A percentile compares a stretch with the other conserved stretches of the same genome.
These are phyloP conservation scores for Hydrolagus colliei DNA, from an alignment of 2,797 vertebrate genomes.

Conservation along the genomic window DNA sequence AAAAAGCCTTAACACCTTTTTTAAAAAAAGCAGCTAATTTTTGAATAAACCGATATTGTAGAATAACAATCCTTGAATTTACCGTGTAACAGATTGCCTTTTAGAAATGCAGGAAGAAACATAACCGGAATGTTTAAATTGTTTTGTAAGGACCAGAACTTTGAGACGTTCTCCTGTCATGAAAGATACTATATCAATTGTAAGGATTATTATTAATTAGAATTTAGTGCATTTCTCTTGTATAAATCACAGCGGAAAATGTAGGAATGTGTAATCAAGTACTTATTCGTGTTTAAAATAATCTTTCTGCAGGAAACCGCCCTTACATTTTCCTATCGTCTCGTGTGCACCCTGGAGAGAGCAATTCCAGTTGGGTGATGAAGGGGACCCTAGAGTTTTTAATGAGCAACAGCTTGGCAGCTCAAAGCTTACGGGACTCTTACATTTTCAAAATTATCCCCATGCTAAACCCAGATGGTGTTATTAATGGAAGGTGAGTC, in stretches of 20 bases:
- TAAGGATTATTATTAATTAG: too few species aligned
- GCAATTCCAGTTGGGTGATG: constrained; percentile 98
- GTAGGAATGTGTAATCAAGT: not conserved
- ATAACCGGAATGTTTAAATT: too few species aligned
- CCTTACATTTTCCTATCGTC: constrained; percentile 88
- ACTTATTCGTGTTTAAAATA: not conserved
- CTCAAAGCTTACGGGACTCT: constrained; percentile 79
- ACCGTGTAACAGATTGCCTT: too few species aligned
- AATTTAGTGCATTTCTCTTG: not conserved
- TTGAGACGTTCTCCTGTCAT: too few species aligned
- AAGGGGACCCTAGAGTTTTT: constrained; percentile 94
- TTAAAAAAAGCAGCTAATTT: too few species aligned
- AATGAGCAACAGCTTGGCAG: constrained; percentile 76
- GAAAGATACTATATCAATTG: too few species aligned
- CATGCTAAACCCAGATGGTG: constrained; percentile 97
- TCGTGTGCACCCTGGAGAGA: constrained; percentile 95
- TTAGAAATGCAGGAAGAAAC: too few species aligned
- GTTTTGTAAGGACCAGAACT: too few species aligned
- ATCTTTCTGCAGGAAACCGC: constrained; percentile 71
- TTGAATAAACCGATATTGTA: too few species aligned
- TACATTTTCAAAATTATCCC: constrained; percentile 98
- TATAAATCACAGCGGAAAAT: not conserved
- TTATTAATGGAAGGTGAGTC: constrained; percentile 94
- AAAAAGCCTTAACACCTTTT: too few species aligned
- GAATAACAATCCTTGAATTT: too few species aligned